Base-by-base conservation (phyloP, 2,888 invertebrate species). In the Ypsolopha scabrella region DNA sequence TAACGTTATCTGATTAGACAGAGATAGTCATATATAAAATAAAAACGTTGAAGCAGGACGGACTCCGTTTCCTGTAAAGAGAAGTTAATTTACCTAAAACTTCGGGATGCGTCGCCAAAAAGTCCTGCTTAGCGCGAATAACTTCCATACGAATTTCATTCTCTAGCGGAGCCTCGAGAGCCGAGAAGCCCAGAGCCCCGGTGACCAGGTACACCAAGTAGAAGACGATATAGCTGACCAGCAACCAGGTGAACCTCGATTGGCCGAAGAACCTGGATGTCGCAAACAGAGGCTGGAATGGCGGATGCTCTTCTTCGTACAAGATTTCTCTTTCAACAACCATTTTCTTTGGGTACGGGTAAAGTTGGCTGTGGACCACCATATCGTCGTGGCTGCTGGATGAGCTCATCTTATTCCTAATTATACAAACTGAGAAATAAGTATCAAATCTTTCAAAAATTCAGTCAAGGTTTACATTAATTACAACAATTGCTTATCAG, bases 171-270 rank as follows among this genome's bases (percentile, higher is more conserved):
- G 87, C 80, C 71, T 94, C 94, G 55, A 93, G 70, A 10, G 88
- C 78, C 39, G 89, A 88, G 70, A 94, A 94, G 50, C 92, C 87
- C 54, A 90, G 60, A 0, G 92, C 92, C 0, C 94, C 94, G 52
- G 90, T 76, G 14, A 88, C 77, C 64, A 94, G 71, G 70, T 90
- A 94, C 44, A 86, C 69, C 6, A 88, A 57, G 68, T 92, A 92
- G 60, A 91, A 88, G 6, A 89, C 50, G 4, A 90, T 63, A 63
- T 88, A 92, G 24, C 88, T 64, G 7, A 77, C 55, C 55, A 91
- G 75, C 37, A 90, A 72, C 51, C 80, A 86, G 0, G 88, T 83
- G 57, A 88, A 88, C 57, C 88, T 80, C 44, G 88, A 77, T 52
- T 88, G 73, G 1, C 90, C 89, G 55, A 89, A 82, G 50, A 89